Conservation (phyloP, 1,140 invertebrate species). For the Drosophila athabasca region DNA sequence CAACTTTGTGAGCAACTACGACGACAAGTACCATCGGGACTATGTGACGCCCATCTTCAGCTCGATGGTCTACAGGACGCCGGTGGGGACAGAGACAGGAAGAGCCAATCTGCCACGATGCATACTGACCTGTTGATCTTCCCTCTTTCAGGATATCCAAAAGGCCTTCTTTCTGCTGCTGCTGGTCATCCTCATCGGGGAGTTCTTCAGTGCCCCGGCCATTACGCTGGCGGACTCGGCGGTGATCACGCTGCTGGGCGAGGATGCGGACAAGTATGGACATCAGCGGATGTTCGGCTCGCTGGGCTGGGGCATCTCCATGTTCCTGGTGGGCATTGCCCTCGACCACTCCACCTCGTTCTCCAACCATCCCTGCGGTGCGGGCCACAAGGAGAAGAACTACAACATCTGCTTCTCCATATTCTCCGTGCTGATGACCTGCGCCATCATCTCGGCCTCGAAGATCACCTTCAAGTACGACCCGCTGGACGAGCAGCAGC, state of each 20-base stretch:
- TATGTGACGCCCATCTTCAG: slow-evolving; percentile 97
- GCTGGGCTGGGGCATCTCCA: slow-evolving; percentile 98
- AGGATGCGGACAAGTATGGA: slow-evolving; percentile 96
- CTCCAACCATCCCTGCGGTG: slow-evolving; percentile 94
- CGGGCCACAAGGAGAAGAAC: slow-evolving; percentile 95
- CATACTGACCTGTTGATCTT: background rate
- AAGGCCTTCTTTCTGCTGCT: slow-evolving; percentile 98
- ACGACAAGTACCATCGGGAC: slow-evolving; percentile 88
- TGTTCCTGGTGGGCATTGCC: slow-evolving; percentile 99
- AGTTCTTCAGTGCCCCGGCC: slow-evolving; percentile 98
- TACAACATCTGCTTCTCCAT: slow-evolving; percentile 99
- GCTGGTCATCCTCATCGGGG: slow-evolving; percentile 96
- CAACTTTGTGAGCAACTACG: slow-evolving; percentile 92
- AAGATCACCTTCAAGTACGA: slow-evolving; percentile 93
- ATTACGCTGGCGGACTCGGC: slow-evolving; percentile 98
- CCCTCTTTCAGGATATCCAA: slow-evolving; percentile 90
- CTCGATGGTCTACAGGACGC: slow-evolving; percentile 93
- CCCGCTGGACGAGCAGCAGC: slow-evolving; percentile 79
- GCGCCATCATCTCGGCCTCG: slow-evolving; percentile 95
- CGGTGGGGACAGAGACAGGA: slow-evolving; percentile 79
- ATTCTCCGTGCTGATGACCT: slow-evolving; percentile 98
- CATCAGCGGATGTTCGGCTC: slow-evolving; percentile 99
- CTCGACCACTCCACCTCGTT: slow-evolving; percentile 97
- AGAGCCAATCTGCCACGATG: too few species aligned
- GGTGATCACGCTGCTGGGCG: slow-evolving; percentile 94